Conservation (phyloP, 2,797 vertebrate genomes). For the Champsocephalus gunnari region DNA sequence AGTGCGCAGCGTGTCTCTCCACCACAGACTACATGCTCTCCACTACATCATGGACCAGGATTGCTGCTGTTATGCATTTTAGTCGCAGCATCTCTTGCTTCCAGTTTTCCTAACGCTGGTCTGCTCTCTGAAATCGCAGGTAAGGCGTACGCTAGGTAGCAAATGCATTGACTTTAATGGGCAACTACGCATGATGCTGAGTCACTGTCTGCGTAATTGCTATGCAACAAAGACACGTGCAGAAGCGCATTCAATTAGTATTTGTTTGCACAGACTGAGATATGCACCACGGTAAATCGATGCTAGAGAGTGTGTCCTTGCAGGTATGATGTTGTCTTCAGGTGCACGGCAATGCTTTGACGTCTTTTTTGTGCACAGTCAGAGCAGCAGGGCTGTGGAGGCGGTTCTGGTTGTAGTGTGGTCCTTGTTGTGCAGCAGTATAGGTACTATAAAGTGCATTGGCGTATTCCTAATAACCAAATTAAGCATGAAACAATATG, state of each 20-base stretch:
- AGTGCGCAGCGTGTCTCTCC: conserved; percentile 63
- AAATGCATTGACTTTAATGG: background rate
- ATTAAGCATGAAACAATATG: too few species aligned
- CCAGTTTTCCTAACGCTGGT: conserved; percentile 41
- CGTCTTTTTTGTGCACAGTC: conserved; percentile 49
- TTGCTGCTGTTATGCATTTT: conserved; percentile 13
- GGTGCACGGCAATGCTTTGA: background rate
- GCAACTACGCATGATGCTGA: conserved; percentile 33
- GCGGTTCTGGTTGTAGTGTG: conserved; percentile 8
- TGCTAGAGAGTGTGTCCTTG: background rate
- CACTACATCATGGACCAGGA: conserved; percentile 51
- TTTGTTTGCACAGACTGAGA: background rate
- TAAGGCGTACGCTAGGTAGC: conserved; percentile 45
- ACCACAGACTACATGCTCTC: conserved; percentile 2
- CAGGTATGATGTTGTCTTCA: conserved; percentile 10
- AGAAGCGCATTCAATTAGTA: background rate
- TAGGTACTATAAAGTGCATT: background rate
- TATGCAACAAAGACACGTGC: conserved; percentile 52
- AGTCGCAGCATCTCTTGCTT: conserved; percentile 52
- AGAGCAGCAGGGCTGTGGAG: conserved; percentile 37
- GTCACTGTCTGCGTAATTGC: conserved; percentile 26
- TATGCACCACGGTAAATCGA: background rate
- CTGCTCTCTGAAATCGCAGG: conserved; percentile 77
- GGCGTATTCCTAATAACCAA: too few species aligned
- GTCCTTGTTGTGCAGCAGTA: conserved; percentile 9